Evolutionary conservation across 1,140 invertebrate species (phyloP).

Genomic region (Drosophila neocordata): DNA sequence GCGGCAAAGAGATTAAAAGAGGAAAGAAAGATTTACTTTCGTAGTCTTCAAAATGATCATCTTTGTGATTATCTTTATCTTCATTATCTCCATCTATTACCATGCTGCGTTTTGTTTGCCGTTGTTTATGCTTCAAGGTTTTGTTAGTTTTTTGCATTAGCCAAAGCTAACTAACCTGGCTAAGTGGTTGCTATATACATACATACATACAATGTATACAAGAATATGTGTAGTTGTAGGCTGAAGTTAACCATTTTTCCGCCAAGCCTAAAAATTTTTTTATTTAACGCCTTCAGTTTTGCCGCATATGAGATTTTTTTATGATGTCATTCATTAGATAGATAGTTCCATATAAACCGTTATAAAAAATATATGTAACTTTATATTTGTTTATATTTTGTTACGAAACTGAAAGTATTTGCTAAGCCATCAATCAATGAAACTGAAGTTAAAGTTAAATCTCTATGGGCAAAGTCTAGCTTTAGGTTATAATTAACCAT

Average conservation of each 20-base stretch:
- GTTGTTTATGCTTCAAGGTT: conserved; percentile 76
- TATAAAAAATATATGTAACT: conserved; percentile 12
- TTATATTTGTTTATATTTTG: not conserved
- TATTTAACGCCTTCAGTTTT: conserved; percentile 30
- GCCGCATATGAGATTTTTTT: conserved; percentile 23
- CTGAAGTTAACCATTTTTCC: conserved; percentile 4
- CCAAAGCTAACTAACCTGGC: conserved; percentile 53
- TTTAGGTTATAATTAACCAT: not conserved
- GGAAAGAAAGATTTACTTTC: conserved; percentile 33
- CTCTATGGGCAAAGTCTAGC: not conserved
- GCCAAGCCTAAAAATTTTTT: conserved; percentile 62
- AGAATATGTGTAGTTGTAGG: conserved; percentile 26
- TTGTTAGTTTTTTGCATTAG: conserved; percentile 73
- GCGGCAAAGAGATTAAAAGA: not conserved
- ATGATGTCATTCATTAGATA: conserved; percentile 55
- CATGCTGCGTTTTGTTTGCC: conserved; percentile 65
- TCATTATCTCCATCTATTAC: conserved; percentile 12
- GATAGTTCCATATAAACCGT: conserved; percentile 62
- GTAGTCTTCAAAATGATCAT: conserved; percentile 24
- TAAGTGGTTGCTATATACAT: conserved; percentile 22
- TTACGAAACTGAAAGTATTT: conserved; percentile 42
- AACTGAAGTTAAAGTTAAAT: not conserved
- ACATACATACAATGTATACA: not conserved
- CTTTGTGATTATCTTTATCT: conserved; percentile 1
- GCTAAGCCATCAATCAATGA: conserved; percentile 21